Base-by-base conservation (phyloP, 2,113 vertebrate species). In the Syngnathus typhle region DNA sequence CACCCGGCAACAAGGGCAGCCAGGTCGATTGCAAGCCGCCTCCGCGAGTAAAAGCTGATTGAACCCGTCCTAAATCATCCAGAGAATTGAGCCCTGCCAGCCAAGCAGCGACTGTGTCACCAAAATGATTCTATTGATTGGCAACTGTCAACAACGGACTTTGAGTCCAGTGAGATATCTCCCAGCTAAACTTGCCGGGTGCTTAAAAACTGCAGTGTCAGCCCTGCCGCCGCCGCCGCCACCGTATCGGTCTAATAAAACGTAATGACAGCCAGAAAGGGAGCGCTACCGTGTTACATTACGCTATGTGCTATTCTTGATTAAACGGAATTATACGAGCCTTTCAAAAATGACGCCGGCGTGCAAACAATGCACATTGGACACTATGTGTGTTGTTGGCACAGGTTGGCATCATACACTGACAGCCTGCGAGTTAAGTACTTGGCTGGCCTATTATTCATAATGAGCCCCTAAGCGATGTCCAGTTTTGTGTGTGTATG, bases 401-500 rank as follows among this genome's bases (percentile, higher is more conserved):
- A 81, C 84, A 73, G 69, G 59, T 85, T 89, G 88, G 86, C 88
- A 83, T 66, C 69, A 16, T 59, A 15, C 67, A 13, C 72, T 65
- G 61, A 85, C 88, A 89, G 86, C 81, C 79, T 82, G 86, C 78
- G 81, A 87, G 81, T 89, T 88, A 85, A 86, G 84, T 84, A 82
- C 85, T 88, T 88, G 86, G 85, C 88, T 70, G 79, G 82, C 76
- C 86, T 76, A 79, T 64, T 84, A 75, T 80, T 87, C 69, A 68
- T 89, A 89, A 89, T 89, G 86, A 89, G 86, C 78, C 88, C 82
- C 88, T 82, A 73, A 87, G 84, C 71, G 71, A 79, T 85, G 84
- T 87, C 86, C 88, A 80, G 78, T 86, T 79, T 81, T 59, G 78
- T 76, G 41, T 67, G 52, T 66, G 11, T 37, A 32, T 6, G 54